phyloP scores from a whole-genome alignment of 2,888 invertebrate species.

The Campoletis raptor region DNA sequence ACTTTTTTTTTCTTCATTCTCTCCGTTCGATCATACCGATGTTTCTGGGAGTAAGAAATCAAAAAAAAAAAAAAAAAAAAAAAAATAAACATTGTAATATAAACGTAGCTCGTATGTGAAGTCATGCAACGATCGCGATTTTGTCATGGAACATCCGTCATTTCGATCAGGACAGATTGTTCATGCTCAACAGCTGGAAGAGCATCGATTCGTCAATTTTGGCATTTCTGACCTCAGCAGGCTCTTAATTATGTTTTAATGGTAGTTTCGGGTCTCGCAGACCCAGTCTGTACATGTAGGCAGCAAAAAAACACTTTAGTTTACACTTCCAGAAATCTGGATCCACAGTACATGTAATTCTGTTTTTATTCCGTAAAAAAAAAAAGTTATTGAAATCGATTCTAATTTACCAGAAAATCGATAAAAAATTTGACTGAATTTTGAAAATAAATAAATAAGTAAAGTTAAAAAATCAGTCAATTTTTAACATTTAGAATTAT shows the following conservation, averaged over 20 bases:
- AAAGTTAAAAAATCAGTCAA: too few species aligned
- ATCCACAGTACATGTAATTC: too few species aligned
- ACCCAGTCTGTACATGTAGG: not conserved
- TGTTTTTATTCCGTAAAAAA: too few species aligned
- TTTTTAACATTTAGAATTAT: too few species aligned
- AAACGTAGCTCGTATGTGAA: slow-evolving; percentile 13
- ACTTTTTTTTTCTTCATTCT: slow-evolving; percentile 35
- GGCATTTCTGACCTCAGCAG: not conserved
- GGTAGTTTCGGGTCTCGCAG: not conserved
- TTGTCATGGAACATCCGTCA: slow-evolving; percentile 79
- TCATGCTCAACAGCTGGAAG: slow-evolving; percentile 55
- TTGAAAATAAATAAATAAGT: too few species aligned
- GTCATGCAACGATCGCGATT: slow-evolving; percentile 60
- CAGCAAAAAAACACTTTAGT: not conserved
- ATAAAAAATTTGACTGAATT: too few species aligned
- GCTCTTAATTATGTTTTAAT: not conserved
- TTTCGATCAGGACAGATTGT: slow-evolving; percentile 69
- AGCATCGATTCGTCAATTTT: slow-evolving; percentile 44
- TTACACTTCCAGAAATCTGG: too few species aligned
- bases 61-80: too few species aligned
- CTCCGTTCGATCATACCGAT: slow-evolving; percentile 23
- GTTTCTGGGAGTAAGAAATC: slow-evolving; percentile 8
- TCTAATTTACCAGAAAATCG: too few species aligned
- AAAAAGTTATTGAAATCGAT: too few species aligned
- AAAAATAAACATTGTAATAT: slow-evolving; percentile 18